Base-by-base conservation (phyloP, 64 coral and sea anemone genomes). In the Orbicella faveolata region DNA sequence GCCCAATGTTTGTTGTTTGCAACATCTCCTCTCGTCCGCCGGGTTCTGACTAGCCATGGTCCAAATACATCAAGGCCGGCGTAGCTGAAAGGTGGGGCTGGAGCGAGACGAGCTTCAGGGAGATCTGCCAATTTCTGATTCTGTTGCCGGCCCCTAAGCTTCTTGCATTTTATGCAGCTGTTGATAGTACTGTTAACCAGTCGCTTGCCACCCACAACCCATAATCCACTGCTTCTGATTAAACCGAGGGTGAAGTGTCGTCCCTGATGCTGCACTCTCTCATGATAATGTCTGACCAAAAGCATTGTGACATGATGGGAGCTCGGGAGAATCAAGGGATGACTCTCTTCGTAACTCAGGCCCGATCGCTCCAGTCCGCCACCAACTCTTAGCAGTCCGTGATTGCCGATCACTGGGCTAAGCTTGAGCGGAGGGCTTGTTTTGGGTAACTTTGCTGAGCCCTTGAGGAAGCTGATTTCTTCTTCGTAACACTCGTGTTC, bases 1-100 rank as follows among this genome's bases (percentile, higher is more conserved):
- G 83, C 90, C 82, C 75, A 92, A 52, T n/a, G 90, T 52, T 92
- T 92, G 76, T 37, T 65, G 26, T 87, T 39, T 13, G 83, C 83
- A 3, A 79, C n/a, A 26, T 75, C 41, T 65, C 81, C 74, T 87
- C 83, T 86, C 4, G 81, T 92, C 0, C 90, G 63, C 7, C 75
- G 34, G 13, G 90, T 20, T 19, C 74, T 55, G 4, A 92, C 37
- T 68, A 36, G 74, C 51, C 90, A 86, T 14, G 76, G 90, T 23
- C 84, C 84, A 67, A 88, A 87, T 0, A 81, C 84, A 9, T 75
- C 84, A 25, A 93, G 91, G 6, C 67, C 83, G 0, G 88, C 91
- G 12, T 44, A 93, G 26, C 83, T 93, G 66, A 93, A 93, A 19
- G 81, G 81, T 2, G 81, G 81, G 17, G 81, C n/a, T 1, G 63